Percentiles rank a stretch among this genome's conserved stretches.
Evolutionary conservation across 2,797 vertebrate species (phyloP).

Genomic region (Acipenser ruthenus): DNA sequence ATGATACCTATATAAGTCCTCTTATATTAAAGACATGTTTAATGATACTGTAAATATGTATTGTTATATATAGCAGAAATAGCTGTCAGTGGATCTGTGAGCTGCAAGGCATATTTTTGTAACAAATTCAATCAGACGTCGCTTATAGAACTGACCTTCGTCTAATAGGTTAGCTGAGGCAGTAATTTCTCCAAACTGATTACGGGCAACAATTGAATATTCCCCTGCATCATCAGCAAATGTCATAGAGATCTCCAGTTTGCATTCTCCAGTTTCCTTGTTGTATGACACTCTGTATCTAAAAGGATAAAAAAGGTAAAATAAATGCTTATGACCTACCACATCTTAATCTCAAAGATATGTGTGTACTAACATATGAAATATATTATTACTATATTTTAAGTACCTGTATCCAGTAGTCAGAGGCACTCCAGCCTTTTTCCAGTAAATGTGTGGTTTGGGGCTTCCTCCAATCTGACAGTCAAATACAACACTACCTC

Average conservation of each 20-base stretch:
- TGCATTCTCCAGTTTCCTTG: slow-evolving; percentile 85
- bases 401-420: slow-evolving; percentile 83
- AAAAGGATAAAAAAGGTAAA: slow-evolving; percentile 15
- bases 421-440: slow-evolving; percentile 76
- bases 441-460: slow-evolving; percentile 80
- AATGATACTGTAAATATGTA: too few relatives aligned
- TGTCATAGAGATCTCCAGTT: slow-evolving; percentile 95
- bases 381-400: neutral
- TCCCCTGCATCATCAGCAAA: slow-evolving; percentile 96
- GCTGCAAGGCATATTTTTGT: too few relatives aligned
- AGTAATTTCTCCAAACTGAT: slow-evolving; percentile 80
- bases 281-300: slow-evolving; percentile 67
- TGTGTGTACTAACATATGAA: neutral
- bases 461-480: slow-evolving; percentile 84
- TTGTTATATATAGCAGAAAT: too few relatives aligned
- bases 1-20: neutral
- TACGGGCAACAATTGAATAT: slow-evolving; percentile 81
- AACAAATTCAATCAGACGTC: too few relatives aligned
- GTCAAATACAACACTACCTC: slow-evolving; percentile 79
- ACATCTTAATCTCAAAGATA: neutral
- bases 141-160: slow-evolving; percentile 66
- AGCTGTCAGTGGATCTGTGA: too few relatives aligned
- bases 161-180: slow-evolving; percentile 77
- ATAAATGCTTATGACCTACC: neutral
- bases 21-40: too few relatives aligned